phyloP scores from a whole-genome alignment of 2,888 invertebrate species.

The Nyleta sp. region DNA sequence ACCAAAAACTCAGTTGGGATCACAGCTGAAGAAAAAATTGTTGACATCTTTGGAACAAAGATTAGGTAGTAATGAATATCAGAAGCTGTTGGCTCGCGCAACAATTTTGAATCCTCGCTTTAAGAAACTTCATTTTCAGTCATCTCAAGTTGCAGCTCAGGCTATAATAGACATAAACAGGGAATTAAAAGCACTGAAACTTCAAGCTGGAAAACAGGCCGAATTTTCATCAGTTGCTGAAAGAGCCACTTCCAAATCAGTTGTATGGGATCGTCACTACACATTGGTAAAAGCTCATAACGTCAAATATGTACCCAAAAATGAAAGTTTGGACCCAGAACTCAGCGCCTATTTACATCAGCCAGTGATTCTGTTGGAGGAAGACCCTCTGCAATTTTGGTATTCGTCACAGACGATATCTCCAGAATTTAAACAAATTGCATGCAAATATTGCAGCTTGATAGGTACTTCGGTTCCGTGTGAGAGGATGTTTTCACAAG shows the following conservation, averaged over 20 bases:
- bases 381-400: background rate
- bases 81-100: background rate
- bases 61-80: background rate
- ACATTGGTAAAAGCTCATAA: slow-evolving; percentile 2
- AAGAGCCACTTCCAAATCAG: background rate
- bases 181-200: background rate
- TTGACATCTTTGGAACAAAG: background rate
- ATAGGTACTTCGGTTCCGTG: slow-evolving; percentile 22
- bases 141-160: background rate
- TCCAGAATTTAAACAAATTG: slow-evolving; percentile 1
- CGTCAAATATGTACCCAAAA: background rate
- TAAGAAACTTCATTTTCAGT: slow-evolving; percentile 9
- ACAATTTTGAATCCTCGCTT: slow-evolving; percentile 5
- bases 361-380: background rate
- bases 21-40: background rate
- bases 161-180: slow-evolving; percentile 1
- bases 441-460: background rate
- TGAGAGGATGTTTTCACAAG: slow-evolving; percentile 21
- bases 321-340: slow-evolving; percentile 9
- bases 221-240: background rate
- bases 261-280: background rate
- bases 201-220: background rate
- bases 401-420: background rate
- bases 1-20: background rate
- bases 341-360: background rate